Evolutionary conservation across 2,888 invertebrate genomes (phyloP).

Genomic region (Leucoma salicis): DNA sequence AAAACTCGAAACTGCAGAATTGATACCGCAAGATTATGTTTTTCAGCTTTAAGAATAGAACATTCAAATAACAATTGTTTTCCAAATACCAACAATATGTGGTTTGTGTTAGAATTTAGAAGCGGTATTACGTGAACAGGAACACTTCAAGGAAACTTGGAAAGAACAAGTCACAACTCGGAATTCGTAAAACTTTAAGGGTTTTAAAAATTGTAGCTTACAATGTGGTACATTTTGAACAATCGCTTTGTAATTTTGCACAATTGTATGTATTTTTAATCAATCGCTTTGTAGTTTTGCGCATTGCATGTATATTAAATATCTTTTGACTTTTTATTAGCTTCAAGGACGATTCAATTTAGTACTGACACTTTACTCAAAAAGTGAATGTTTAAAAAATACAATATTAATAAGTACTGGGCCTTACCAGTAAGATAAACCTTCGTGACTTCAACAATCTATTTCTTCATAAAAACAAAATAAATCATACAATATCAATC

Average conservation of each 20-base stretch:
- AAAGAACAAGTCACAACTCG: constrained; percentile 42
- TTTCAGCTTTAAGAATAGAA: constrained; percentile 18
- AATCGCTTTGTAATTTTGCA: constrained; percentile 16
- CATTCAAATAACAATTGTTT: constrained; percentile 17
- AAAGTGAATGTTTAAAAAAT: too few species aligned
- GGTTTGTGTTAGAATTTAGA: constrained; percentile 21
- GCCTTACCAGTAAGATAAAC: too few species aligned
- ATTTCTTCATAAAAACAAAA: too few species aligned
- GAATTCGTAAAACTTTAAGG: constrained; percentile 62
- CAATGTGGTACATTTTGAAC: constrained; percentile 5
- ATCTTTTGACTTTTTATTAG: too few species aligned
- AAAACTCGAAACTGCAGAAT: constrained; percentile 6
- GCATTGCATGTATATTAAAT: too few species aligned
- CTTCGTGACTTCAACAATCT: too few species aligned
- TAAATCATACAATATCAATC: too few species aligned
- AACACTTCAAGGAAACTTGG: constrained; percentile 30
- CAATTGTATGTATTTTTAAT: too few species aligned
- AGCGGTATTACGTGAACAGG: constrained; percentile 26
- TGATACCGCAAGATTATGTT: constrained; percentile 7
- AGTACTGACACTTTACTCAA: too few species aligned
- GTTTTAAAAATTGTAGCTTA: constrained; percentile 39
- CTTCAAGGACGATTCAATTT: too few species aligned
- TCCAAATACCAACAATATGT: constrained; percentile 19
- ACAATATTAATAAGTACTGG: too few species aligned
- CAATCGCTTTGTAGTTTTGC: too few species aligned